Base-by-base conservation (phyloP, 2,888 invertebrate genomes). In the Tipula unca region DNA sequence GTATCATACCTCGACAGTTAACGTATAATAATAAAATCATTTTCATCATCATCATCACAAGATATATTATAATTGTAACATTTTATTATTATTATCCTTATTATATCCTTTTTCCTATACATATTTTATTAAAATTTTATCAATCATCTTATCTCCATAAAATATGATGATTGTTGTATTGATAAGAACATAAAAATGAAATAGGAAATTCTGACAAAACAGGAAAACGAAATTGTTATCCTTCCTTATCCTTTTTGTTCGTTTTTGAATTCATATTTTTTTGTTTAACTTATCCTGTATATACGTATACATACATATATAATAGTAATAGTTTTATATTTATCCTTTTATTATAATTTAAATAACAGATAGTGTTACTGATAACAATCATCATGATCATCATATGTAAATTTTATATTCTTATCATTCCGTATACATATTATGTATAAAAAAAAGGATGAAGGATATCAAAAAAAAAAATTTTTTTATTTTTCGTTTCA, bases 131-230 rank as follows among this genome's bases (percentile, higher is more conserved):
- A 69, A 25, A 69, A 69, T 69, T 69, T 69, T 69, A 69, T 69
- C 69, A 69, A 69, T 69, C 69, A 69, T 69, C 69, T 69, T 69
- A 69, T 69, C 69, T 69, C n/a, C 69, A 69, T 69, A 69, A 69
- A 69, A 69, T 69, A 69, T 69, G 20, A 69, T 69, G 69, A 69
- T 69, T 69, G 69, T 69, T 69, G 69, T 69, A 69, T 69, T 69
- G 69, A 69, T 69, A 69, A 69, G 69, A 25, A 69, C 69, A 69
- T 69, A 69, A 69, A 69, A 69, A 69, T 69, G 25, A 69, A 69
- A 69, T 69, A 69, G 69, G 69, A 69, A 69, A 69, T 69, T 69
- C 69, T 69, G 69, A 69, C 69, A 69, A 25, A 25, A 69, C 69
- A 69, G 69, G 69, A 69, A 69, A 69, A 69, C 69, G 69, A 69